Conservation (phyloP, 1,140 invertebrate species). For the Drosophila repletoides region DNA sequence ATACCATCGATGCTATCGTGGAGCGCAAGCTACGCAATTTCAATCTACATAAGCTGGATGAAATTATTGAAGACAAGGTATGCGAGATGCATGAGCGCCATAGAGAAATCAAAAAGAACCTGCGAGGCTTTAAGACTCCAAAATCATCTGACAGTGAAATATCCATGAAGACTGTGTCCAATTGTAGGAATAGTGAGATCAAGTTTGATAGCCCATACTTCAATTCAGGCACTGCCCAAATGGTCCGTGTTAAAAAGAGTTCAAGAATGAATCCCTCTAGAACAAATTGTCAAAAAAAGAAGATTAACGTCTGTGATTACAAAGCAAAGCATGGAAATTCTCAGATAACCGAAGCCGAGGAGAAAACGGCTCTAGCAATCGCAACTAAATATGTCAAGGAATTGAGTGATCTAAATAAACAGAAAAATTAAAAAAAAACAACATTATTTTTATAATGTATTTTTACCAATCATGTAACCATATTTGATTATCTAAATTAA, state of each 20-base stretch:
- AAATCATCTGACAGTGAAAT: background rate
- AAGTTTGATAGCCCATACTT: background rate
- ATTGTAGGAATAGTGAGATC: background rate
- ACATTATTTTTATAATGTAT: no score
- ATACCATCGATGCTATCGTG: conserved; percentile 22
- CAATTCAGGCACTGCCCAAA: background rate
- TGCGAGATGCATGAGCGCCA: background rate
- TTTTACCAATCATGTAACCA: no score
- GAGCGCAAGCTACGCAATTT: conserved; percentile 25
- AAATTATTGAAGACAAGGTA: conserved; percentile 35
- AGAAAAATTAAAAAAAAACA: background rate
- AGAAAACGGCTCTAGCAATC: background rate
- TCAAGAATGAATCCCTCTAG: background rate
- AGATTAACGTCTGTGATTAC: no score
- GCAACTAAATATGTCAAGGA: conserved; percentile 26
- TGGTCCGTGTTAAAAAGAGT: background rate
- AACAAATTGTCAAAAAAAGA: background rate
- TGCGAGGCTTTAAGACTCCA: background rate
- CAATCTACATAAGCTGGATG: conserved; percentile 14
- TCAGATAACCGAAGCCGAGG: background rate
- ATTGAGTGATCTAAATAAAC: conserved; percentile 8
- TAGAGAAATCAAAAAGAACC: background rate
- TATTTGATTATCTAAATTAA: no score
- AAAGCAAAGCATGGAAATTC: no score
- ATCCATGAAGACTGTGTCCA: background rate